phyloP scores from a whole-genome alignment of 2,888 invertebrate species.

The Drosophila greeni region DNA sequence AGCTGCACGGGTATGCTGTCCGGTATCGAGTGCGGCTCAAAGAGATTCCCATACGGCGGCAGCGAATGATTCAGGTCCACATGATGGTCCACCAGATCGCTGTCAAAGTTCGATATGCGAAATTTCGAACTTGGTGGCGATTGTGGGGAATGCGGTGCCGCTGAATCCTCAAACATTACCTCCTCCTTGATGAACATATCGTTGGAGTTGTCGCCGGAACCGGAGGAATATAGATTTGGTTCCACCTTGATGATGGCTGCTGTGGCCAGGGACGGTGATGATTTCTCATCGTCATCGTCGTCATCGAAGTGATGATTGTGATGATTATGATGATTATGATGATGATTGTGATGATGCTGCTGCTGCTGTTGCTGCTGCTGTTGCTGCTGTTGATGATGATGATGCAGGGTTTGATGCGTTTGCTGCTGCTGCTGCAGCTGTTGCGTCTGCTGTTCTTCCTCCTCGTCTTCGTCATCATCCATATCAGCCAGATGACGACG shows the following conservation, averaged over 20 bases:
- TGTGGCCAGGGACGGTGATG: constrained; percentile 78
- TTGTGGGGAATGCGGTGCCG: constrained; percentile 76
- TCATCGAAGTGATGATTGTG: constrained; percentile 70
- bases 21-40: constrained; percentile 78
- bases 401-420: constrained; percentile 21
- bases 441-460: constrained; percentile 51
- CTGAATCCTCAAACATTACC: constrained; percentile 77
- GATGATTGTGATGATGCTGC: constrained; percentile 36
- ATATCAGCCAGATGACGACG: constrained; percentile 75
- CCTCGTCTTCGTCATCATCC: constrained; percentile 74
- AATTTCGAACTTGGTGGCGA: constrained; percentile 78
- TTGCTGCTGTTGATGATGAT: constrained; percentile 38
- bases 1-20: constrained; percentile 78
- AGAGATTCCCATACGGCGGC: constrained; percentile 78
- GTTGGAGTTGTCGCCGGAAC: constrained; percentile 78
- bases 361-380: constrained; percentile 37
- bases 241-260: constrained; percentile 77
- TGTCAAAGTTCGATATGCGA: constrained; percentile 77
- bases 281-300: constrained; percentile 76
- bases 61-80: constrained; percentile 76
- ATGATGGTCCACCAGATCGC: constrained; percentile 77
- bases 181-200: constrained; percentile 78
- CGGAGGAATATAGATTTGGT: constrained; percentile 78
- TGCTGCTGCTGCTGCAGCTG: constrained; percentile 39
- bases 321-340: constrained; percentile 52